These are phyloP conservation scores for Meles meles DNA, from an alignment of 2,113 vertebrate genomes.

Conservation along the genomic window DNA sequence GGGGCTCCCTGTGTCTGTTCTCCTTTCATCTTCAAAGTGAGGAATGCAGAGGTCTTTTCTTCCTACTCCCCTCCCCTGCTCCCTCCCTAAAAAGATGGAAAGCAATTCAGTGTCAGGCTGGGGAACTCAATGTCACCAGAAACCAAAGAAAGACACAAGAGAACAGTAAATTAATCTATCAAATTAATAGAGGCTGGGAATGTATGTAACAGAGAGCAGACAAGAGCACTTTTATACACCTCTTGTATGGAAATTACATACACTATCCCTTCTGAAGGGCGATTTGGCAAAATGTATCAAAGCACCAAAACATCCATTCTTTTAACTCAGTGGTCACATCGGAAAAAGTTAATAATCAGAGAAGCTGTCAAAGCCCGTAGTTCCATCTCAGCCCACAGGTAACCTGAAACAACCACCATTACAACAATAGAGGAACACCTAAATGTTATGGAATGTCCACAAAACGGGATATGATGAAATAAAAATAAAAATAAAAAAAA, in stretches of 20 bases:
- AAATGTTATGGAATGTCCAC: not conserved
- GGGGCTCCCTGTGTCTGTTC: not conserved
- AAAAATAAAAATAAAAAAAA: too few species aligned
- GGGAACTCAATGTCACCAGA: not conserved
- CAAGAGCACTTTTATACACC: not conserved
- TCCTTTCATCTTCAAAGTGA: not conserved
- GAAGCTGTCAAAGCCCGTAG: not conserved
- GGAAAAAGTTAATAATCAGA: not conserved
- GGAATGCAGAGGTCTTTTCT: not conserved
- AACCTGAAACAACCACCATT: not conserved
- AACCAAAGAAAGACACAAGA: not conserved
- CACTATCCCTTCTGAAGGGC: not conserved
- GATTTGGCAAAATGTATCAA: not conserved
- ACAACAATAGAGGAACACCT: not conserved
- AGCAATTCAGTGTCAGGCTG: not conserved
- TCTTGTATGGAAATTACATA: not conserved
- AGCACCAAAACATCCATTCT: not conserved
- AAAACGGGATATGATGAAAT: not conserved
- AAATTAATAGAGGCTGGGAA: not conserved
- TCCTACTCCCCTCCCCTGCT: not conserved
- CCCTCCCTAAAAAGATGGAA: not conserved
- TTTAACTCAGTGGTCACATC: not conserved
- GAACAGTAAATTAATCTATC: not conserved
- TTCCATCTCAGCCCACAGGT: not conserved
- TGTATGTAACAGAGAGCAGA: not conserved